Percentiles rank a stretch among this genome's conserved stretches.
phyloP scores from a whole-genome alignment of 2,888 invertebrate species.

The Drosophila eohydei region DNA sequence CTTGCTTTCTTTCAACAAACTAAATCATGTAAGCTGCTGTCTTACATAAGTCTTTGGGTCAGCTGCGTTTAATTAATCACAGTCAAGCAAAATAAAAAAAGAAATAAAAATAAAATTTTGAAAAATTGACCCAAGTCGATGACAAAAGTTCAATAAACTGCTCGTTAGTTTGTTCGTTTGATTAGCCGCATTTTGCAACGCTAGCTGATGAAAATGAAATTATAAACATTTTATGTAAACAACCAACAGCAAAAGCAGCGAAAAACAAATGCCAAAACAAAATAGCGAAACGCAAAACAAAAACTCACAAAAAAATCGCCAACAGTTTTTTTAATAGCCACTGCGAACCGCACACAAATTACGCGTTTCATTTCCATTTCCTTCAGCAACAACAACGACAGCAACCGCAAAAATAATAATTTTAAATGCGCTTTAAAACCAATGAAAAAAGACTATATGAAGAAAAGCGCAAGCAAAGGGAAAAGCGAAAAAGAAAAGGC shows the following conservation, averaged over 20 bases:
- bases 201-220: slow-evolving; percentile 76
- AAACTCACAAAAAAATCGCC: slow-evolving; percentile 44
- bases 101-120: slow-evolving; percentile 7
- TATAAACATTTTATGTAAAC: slow-evolving; percentile 79
- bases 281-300: slow-evolving; percentile 29
- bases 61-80: slow-evolving; percentile 73
- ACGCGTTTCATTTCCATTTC: slow-evolving; percentile 78
- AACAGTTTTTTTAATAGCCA: slow-evolving; percentile 63
- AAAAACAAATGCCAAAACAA: slow-evolving; percentile 25
- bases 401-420: slow-evolving; percentile 45
- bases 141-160: slow-evolving; percentile 73
- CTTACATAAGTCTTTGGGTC: slow-evolving; percentile 72
- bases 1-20: slow-evolving; percentile 70
- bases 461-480: slow-evolving; percentile 10
- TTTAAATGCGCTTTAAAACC: slow-evolving; percentile 51
- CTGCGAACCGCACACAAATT: slow-evolving; percentile 69
- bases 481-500: slow-evolving; percentile 26
- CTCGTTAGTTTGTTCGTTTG: slow-evolving; percentile 26
- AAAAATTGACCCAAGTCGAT: slow-evolving; percentile 50
- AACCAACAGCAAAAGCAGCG: slow-evolving; percentile 23
- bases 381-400: slow-evolving; percentile 41
- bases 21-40: slow-evolving; percentile 66
- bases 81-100: slow-evolving; percentile 12
- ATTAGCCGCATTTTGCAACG: slow-evolving; percentile 64
- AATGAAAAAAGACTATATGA: not conserved